phyloP scores from a whole-genome alignment of 2,797 vertebrate species.

The Epinephelus malabaricus region DNA sequence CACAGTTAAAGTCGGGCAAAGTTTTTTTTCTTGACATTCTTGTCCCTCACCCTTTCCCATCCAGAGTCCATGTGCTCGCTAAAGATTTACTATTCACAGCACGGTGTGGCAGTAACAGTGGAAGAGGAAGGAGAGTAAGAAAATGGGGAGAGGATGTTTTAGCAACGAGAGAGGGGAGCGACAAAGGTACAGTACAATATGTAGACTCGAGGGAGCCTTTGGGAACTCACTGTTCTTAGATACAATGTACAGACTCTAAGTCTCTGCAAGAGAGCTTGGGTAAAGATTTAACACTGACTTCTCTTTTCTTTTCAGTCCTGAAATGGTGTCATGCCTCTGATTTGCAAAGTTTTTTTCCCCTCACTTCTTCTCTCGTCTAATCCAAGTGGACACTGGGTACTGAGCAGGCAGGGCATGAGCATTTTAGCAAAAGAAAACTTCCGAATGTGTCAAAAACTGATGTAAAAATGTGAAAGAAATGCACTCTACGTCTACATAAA shows the following conservation, averaged over 20 bases:
- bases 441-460: slow-evolving; percentile 25
- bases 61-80: slow-evolving; percentile 4
- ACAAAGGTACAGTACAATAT: slow-evolving; percentile 40
- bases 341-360: background rate
- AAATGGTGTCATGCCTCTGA: slow-evolving; percentile 20
- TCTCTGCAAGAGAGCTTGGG: slow-evolving; percentile 33
- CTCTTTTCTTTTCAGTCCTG: slow-evolving; percentile 29
- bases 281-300: slow-evolving; percentile 27
- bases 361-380: slow-evolving; percentile 5
- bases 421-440: slow-evolving; percentile 26
- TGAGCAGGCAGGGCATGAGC: background rate
- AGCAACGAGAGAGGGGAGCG: slow-evolving; percentile 34
- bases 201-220: slow-evolving; percentile 42
- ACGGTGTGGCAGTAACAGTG: slow-evolving; percentile 12
- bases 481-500: background rate
- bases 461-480: slow-evolving; percentile 28
- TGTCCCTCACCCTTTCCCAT: background rate
- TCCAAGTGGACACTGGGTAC: slow-evolving; percentile 32
- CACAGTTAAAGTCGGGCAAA: background rate
- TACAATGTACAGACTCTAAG: slow-evolving; percentile 30
- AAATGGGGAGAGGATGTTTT: slow-evolving; percentile 37
- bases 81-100: slow-evolving; percentile 38
- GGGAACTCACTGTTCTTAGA: slow-evolving; percentile 43
- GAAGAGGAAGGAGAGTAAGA: slow-evolving; percentile 1
- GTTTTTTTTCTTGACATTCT: slow-evolving; percentile 19